Evolutionary conservation across 2,797 vertebrate species (phyloP).

Genomic region (Anguilla marmorata): DNA sequence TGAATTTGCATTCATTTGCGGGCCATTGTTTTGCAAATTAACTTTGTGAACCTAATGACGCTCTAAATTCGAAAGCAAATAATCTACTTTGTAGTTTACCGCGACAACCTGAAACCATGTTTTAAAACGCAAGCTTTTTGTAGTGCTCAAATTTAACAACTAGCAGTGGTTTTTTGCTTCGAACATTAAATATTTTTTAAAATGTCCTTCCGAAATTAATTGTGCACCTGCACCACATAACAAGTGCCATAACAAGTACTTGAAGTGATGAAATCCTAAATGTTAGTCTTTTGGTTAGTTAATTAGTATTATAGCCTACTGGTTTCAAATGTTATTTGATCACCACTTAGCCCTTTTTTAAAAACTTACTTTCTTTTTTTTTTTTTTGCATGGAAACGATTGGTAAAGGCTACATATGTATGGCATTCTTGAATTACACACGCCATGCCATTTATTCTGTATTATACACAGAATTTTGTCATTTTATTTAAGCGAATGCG

Average conservation of each 20-base stretch:
- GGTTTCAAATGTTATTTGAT: background rate
- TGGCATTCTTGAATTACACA: background rate
- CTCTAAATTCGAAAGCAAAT: conserved; percentile 48
- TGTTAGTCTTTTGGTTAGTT: background rate
- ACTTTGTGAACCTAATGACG: conserved; percentile 43
- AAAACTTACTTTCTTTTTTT: too few relatives aligned
- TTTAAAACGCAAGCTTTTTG: conserved; percentile 19
- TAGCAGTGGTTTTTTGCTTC: background rate
- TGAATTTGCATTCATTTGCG: conserved; percentile 59
- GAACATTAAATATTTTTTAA: background rate
- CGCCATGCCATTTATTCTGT: background rate
- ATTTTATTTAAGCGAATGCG: background rate
- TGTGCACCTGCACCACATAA: background rate
- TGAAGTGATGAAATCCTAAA: background rate
- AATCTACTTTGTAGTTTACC: conserved; percentile 37
- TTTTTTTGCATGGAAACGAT: background rate
- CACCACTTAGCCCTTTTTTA: background rate
- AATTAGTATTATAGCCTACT: background rate
- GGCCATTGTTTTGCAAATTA: conserved; percentile 62
- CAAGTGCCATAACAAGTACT: background rate
- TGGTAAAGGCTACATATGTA: background rate
- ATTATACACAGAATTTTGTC: background rate
- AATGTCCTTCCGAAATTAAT: background rate
- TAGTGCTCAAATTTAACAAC: background rate
- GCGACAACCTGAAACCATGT: background rate